phyloP scores from a whole-genome alignment of 2,888 invertebrate species.

The Axea sp. region DNA sequence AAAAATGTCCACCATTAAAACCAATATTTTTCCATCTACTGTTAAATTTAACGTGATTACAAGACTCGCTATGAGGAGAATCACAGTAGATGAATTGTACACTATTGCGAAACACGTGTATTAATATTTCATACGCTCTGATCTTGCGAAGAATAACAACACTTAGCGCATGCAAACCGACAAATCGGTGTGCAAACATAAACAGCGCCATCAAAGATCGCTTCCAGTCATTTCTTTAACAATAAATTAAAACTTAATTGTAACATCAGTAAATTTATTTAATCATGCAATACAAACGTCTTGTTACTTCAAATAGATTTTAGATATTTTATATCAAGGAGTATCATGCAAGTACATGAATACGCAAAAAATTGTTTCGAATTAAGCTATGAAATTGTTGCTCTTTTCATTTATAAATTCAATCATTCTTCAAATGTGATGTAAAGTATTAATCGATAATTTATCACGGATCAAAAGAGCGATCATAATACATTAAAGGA shows the following conservation, averaged over 20 bases:
- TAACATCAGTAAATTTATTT: conserved; percentile 46
- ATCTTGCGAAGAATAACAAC: conserved; percentile 24
- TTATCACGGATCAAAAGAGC: too few relatives aligned
- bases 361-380: conserved; percentile 38
- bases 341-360: conserved; percentile 50
- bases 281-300: conserved; percentile 45
- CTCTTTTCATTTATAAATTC: neutral
- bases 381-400: neutral
- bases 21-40: conserved; percentile 11
- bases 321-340: conserved; percentile 25
- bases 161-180: conserved; percentile 32
- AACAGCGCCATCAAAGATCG: conserved; percentile 17
- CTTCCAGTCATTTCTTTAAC: conserved; percentile 33
- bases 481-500: too few relatives aligned
- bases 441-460: too few relatives aligned
- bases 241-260: conserved; percentile 40
- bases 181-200: conserved; percentile 29
- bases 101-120: conserved; percentile 28
- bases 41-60: conserved; percentile 34
- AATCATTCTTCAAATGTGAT: too few relatives aligned
- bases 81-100: conserved; percentile 2
- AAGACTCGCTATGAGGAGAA: conserved; percentile 4
- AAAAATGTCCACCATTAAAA: too few relatives aligned
- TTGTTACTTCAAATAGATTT: conserved; percentile 11
- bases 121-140: conserved; percentile 26